Conservation (phyloP, 2,888 invertebrate species). For the Rhagonycha fulva region DNA sequence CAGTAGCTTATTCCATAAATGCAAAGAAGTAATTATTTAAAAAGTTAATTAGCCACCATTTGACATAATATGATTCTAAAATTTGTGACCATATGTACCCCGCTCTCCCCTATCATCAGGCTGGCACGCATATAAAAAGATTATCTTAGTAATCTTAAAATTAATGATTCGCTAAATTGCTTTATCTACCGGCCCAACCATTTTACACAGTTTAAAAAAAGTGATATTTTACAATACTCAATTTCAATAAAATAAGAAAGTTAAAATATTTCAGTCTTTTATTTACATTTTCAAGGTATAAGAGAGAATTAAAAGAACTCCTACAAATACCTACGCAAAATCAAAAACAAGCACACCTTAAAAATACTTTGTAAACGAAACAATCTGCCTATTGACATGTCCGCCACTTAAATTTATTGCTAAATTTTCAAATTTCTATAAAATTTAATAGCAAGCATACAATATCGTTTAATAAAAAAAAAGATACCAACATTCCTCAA, state of each 20-base stretch:
- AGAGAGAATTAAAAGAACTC: background rate
- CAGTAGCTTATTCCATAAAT: too few species aligned
- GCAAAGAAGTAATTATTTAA: too few species aligned
- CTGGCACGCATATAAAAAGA: too few species aligned
- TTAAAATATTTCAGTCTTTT: background rate
- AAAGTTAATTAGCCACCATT: too few species aligned
- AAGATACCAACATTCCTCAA: too few species aligned
- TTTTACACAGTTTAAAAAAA: background rate
- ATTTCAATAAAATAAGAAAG: background rate
- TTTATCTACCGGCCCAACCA: background rate
- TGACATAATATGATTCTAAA: too few species aligned
- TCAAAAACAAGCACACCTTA: background rate
- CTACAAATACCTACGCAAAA: background rate
- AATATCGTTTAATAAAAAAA: background rate
- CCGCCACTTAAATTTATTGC: background rate
- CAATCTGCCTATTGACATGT: background rate
- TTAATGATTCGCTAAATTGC: too few species aligned
- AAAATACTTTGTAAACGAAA: background rate
- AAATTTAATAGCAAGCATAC: background rate
- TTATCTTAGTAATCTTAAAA: too few species aligned
- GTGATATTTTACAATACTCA: background rate
- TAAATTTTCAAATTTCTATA: background rate
- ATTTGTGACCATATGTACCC: too few species aligned
- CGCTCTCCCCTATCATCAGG: too few species aligned
- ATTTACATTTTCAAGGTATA: background rate